Evolutionary conservation across 2,888 invertebrate species (phyloP).

Genomic region (Harpagoxenus sublaevis): DNA sequence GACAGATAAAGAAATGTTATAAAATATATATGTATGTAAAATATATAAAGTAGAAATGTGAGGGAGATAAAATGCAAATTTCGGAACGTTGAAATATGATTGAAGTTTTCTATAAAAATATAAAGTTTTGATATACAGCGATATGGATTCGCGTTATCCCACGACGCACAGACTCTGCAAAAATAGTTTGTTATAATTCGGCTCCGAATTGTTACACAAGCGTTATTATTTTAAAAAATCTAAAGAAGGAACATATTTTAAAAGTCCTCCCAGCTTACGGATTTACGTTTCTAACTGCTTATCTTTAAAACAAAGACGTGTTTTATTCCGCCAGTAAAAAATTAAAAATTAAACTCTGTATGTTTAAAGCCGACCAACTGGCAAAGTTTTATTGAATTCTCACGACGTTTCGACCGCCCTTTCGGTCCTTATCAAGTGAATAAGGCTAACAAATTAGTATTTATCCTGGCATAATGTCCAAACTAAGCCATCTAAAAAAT

Average conservation of each 20-base stretch:
- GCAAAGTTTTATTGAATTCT: too few relatives aligned
- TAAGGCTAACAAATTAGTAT: too few relatives aligned
- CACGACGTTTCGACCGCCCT: too few relatives aligned
- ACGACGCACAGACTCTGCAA: background rate
- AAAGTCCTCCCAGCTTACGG: background rate
- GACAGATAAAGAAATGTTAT: background rate
- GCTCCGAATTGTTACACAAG: background rate
- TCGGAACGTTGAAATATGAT: background rate
- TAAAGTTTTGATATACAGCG: background rate
- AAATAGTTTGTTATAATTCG: background rate
- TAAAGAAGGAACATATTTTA: background rate
- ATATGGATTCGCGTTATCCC: background rate
- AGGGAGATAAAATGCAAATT: background rate
- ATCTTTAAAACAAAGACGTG: too few relatives aligned
- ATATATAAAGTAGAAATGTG: background rate
- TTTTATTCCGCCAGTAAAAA: too few relatives aligned
- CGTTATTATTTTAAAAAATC: background rate
- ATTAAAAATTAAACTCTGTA: too few relatives aligned
- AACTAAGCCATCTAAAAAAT: too few relatives aligned
- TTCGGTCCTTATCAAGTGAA: too few relatives aligned
- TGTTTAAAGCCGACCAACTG: too few relatives aligned
- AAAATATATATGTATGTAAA: background rate
- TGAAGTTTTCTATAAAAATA: background rate
- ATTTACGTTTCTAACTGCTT: background rate
- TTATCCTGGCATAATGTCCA: too few relatives aligned